These are phyloP conservation scores for Myanophis thanlyinensis DNA, from an alignment of 2,113 vertebrate genomes.

Conservation along the genomic window DNA sequence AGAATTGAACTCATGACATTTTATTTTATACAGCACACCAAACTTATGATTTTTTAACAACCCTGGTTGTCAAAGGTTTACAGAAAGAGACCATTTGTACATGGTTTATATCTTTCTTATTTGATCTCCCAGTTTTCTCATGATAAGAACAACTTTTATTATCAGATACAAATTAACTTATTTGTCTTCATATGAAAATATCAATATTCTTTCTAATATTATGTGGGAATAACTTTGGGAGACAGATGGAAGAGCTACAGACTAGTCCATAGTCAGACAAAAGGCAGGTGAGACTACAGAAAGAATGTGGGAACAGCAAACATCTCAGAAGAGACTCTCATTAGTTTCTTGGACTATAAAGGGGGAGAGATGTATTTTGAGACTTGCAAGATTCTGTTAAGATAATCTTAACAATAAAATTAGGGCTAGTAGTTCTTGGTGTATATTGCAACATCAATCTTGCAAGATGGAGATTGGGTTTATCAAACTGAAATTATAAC, in stretches of 20 bases:
- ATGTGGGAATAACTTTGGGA: background rate
- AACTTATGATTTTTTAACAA: background rate
- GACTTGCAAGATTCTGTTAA: background rate
- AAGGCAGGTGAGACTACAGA: background rate
- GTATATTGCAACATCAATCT: background rate
- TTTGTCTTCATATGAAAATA: background rate
- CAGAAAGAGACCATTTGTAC: background rate
- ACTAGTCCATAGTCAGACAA: background rate
- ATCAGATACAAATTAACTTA: slow-evolving; percentile 3
- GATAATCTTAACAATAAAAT: background rate
- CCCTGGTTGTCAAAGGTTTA: background rate
- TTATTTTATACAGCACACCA: background rate
- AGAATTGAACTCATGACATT: background rate
- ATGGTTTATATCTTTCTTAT: background rate
- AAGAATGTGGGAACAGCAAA: background rate
- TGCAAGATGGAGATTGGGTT: background rate
- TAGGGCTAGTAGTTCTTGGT: background rate
- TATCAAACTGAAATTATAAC: background rate
- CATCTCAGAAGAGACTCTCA: too few relatives aligned
- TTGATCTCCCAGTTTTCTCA: slow-evolving; percentile 7
- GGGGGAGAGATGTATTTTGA: background rate
- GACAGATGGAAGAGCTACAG: background rate
- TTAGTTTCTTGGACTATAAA: background rate
- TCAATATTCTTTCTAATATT: background rate
- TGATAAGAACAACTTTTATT: slow-evolving; percentile 4